phyloP scores from a whole-genome alignment of 2,113 vertebrate genomes.

The Nettapus auritus region DNA sequence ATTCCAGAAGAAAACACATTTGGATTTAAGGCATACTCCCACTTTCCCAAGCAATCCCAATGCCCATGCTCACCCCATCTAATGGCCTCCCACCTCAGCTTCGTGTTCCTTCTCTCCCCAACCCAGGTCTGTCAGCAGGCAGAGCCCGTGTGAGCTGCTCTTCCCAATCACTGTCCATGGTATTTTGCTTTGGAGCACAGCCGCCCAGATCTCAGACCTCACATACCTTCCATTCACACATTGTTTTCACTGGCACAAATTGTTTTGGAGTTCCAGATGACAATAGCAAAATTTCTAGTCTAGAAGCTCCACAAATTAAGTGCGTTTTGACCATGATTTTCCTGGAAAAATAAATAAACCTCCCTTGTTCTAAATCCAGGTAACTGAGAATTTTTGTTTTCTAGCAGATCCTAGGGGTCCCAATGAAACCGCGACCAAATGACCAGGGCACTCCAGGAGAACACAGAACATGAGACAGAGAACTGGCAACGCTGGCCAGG shows the following conservation, averaged over 20 bases:
- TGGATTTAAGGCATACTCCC: not conserved
- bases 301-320: not conserved
- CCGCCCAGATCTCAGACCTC: not conserved
- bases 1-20: not conserved
- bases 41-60: not conserved
- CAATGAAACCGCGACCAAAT: not conserved
- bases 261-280: not conserved
- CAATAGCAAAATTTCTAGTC: not conserved
- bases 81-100: not conserved
- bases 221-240: accelerated
- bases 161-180: not conserved
- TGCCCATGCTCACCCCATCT: not conserved
- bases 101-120: not conserved
- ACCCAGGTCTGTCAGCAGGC: not conserved
- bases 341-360: not conserved
- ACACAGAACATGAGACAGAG: not conserved
- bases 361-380: not conserved
- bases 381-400: not conserved
- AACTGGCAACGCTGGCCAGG: not conserved
- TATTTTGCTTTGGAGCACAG: not conserved
- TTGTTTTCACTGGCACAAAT: not conserved
- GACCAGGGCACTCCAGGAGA: not conserved
- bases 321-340: not conserved
- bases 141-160: not conserved
- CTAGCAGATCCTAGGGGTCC: not conserved